Evolutionary conservation across 64 coral and sea anemone genomes (phyloP).

Genomic region (Dendronephthya gigantea): DNA sequence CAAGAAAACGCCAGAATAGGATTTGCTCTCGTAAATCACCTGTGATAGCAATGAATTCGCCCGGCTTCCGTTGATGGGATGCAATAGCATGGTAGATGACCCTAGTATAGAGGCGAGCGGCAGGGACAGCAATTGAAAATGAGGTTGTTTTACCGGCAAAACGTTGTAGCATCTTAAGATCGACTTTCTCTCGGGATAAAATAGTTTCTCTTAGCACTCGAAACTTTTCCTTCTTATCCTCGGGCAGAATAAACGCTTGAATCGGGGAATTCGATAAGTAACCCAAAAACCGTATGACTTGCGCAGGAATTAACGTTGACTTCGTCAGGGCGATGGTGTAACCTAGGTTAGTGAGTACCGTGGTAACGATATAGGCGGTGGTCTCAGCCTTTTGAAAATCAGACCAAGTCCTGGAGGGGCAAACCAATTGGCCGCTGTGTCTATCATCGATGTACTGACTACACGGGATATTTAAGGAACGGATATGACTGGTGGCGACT

Average conservation of each 20-base stretch:
- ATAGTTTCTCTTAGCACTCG: too few species aligned
- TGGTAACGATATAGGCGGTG: neutral
- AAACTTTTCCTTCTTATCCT: neutral
- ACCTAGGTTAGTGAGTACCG: neutral
- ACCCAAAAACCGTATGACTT: neutral
- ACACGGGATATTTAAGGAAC: neutral
- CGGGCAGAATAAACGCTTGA: neutral
- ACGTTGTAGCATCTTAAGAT: constrained; percentile 1
- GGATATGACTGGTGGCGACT: neutral
- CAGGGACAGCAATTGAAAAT: neutral
- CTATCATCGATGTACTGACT: constrained; percentile 7
- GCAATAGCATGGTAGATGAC: neutral
- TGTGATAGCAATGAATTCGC: neutral
- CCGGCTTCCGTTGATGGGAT: neutral
- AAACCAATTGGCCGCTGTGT: neutral
- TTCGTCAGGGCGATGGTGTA: neutral
- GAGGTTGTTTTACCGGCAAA: constrained; percentile 15
- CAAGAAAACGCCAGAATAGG: constrained; percentile 25
- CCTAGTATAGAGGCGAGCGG: neutral
- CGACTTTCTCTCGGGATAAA: too few species aligned
- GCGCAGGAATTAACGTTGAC: neutral
- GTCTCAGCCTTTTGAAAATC: neutral
- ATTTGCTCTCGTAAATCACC: constrained; percentile 28
- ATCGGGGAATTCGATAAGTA: neutral
- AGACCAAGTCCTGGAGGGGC: neutral